Percentiles rank a stretch among this genome's conserved stretches.
These are phyloP conservation scores for Virgularia gustaviana DNA, from an alignment of 92 coral and sea anemone genomes.

Conservation along the genomic window DNA sequence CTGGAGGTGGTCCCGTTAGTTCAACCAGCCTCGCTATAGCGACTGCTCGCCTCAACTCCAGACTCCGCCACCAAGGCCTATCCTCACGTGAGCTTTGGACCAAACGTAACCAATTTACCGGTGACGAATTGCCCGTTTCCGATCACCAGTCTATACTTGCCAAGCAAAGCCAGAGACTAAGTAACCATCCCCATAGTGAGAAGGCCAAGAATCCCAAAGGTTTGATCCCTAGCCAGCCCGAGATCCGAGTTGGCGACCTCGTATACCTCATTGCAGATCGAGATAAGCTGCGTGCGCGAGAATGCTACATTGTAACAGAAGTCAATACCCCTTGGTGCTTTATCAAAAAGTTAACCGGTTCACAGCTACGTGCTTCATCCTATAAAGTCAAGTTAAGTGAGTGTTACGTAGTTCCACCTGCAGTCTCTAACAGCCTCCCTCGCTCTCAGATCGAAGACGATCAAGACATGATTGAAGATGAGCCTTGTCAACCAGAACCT, in stretches of 20 bases:
- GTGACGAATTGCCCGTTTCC: neutral
- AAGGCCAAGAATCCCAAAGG: neutral
- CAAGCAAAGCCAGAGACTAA: neutral
- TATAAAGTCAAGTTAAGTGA: too few relatives aligned
- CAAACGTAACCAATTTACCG: neutral
- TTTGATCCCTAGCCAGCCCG: neutral
- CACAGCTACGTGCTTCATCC: too few relatives aligned
- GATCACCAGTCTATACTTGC: conserved; percentile 1
- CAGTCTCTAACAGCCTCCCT: too few relatives aligned
- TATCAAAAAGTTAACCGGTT: too few relatives aligned
- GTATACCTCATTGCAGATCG: too few relatives aligned
- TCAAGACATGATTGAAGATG: too few relatives aligned
- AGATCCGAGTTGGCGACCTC: too few relatives aligned
- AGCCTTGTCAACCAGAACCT: too few relatives aligned
- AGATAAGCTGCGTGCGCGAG: too few relatives aligned
- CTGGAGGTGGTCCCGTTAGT: conserved; percentile 38
- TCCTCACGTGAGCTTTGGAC: neutral
- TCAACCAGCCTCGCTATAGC: conserved; percentile 36
- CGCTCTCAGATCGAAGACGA: too few relatives aligned
- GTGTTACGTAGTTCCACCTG: too few relatives aligned
- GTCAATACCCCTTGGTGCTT: conserved; percentile 15
- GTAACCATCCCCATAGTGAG: neutral
- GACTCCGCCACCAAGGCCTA: too few relatives aligned
- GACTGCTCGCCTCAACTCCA: conserved; percentile 34
- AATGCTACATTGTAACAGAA: conserved; percentile 10